phyloP scores from a whole-genome alignment of 92 coral and sea anemone genomes.

The Phenganax stokvisi region DNA sequence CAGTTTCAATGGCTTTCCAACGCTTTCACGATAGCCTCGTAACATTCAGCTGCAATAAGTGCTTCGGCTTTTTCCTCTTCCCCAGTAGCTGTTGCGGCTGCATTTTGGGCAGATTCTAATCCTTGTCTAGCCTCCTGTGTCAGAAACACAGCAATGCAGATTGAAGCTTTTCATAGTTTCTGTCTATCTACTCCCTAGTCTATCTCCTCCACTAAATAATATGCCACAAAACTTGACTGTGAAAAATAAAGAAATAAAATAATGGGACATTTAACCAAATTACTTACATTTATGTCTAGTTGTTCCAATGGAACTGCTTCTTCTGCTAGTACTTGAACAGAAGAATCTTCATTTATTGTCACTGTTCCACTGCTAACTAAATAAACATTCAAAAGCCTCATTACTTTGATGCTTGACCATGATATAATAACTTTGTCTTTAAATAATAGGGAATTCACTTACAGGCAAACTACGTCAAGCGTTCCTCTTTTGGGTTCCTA shows the following conservation, averaged over 20 bases:
- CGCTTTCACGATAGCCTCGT: slow-evolving; percentile 76
- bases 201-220: too few relatives aligned
- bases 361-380: slow-evolving; percentile 98
- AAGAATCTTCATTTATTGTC: slow-evolving; percentile 82
- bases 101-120: slow-evolving; percentile 85
- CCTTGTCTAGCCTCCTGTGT: slow-evolving; percentile 74
- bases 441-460: background rate
- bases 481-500: too few relatives aligned
- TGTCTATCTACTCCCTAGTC: too few relatives aligned
- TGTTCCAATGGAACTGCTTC: slow-evolving; percentile 92
- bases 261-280: background rate
- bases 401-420: too few relatives aligned
- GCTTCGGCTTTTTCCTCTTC: slow-evolving; percentile 91
- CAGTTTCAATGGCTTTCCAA: slow-evolving; percentile 43
- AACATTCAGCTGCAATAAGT: slow-evolving; percentile 79
- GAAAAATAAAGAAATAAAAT: background rate
- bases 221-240: background rate
- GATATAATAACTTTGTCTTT: too few relatives aligned
- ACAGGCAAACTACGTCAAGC: too few relatives aligned
- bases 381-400: background rate
- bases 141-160: background rate
- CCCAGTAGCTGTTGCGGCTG: slow-evolving; percentile 67
- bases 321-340: slow-evolving; percentile 92
- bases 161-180: background rate
- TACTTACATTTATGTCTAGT: slow-evolving; percentile 79